phyloP scores from a whole-genome alignment of 2,888 invertebrate species.

The Schizaphis graminum region DNA sequence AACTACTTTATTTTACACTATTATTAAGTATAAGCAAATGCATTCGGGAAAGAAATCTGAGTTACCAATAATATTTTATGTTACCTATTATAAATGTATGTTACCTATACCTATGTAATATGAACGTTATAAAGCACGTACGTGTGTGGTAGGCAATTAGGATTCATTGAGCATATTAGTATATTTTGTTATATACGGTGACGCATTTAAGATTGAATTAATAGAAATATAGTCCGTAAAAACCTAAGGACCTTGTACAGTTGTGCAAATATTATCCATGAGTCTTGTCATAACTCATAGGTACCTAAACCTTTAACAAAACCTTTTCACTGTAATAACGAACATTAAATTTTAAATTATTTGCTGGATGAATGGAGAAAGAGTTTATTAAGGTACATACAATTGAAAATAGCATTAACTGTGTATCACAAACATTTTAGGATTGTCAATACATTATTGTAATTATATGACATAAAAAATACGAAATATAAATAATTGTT shows the following conservation, averaged over 20 bases:
- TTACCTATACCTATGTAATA: background rate
- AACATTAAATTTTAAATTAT: background rate
- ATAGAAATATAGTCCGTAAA: background rate
- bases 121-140: background rate
- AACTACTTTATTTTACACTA: slow-evolving; percentile 48
- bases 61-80: slow-evolving; percentile 52
- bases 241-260: background rate
- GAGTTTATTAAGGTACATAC: background rate
- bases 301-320: background rate
- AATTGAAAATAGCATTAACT: background rate
- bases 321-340: background rate
- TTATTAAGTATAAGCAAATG: slow-evolving; percentile 33
- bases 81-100: slow-evolving; percentile 26
- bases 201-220: background rate
- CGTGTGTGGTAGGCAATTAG: background rate
- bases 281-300: too few species aligned
- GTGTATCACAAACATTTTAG: background rate
- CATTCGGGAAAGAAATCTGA: slow-evolving; percentile 42
- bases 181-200: background rate
- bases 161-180: background rate
- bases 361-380: background rate
- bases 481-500: background rate
- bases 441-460: background rate
- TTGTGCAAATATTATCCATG: background rate
- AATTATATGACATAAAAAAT: background rate